Conservation (phyloP, 2,797 vertebrate genomes). For the Galagoides demidoff region DNA sequence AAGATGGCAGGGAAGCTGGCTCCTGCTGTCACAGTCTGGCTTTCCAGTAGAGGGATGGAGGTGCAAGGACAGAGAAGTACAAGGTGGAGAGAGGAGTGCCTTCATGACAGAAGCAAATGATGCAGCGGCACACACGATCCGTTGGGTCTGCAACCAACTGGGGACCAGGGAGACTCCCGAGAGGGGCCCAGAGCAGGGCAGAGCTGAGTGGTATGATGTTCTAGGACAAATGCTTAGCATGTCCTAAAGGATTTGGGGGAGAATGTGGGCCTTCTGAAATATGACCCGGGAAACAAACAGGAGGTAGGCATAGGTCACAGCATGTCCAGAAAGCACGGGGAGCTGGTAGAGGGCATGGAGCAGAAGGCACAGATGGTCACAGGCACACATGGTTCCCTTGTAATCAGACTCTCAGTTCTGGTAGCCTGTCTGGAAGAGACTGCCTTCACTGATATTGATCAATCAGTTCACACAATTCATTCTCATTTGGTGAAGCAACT, state of each 20-base stretch:
- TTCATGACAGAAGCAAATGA: background rate
- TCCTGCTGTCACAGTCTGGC: background rate
- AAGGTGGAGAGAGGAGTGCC: background rate
- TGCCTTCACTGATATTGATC: background rate
- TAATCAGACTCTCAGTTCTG: background rate
- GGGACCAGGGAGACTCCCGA: background rate
- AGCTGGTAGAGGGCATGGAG: background rate
- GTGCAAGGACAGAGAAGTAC: background rate
- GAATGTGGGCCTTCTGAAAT: background rate
- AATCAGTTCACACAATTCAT: background rate
- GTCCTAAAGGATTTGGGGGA: background rate
- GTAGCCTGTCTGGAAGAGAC: background rate
- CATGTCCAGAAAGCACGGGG: background rate
- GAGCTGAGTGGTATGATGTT: background rate
- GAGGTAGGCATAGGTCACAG: background rate
- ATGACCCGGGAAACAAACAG: background rate
- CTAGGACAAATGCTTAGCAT: background rate
- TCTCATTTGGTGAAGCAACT: background rate
- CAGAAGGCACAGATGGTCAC: background rate
- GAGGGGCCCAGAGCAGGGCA: background rate
- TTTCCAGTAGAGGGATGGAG: background rate
- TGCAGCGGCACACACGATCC: accelerated
- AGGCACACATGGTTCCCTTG: background rate
- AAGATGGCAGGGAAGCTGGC: background rate
- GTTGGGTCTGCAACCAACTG: background rate